Percentiles rank a stretch among this genome's conserved stretches.
Conservation (phyloP, 2,797 vertebrate species). For the Gallinago stenura region DNA sequence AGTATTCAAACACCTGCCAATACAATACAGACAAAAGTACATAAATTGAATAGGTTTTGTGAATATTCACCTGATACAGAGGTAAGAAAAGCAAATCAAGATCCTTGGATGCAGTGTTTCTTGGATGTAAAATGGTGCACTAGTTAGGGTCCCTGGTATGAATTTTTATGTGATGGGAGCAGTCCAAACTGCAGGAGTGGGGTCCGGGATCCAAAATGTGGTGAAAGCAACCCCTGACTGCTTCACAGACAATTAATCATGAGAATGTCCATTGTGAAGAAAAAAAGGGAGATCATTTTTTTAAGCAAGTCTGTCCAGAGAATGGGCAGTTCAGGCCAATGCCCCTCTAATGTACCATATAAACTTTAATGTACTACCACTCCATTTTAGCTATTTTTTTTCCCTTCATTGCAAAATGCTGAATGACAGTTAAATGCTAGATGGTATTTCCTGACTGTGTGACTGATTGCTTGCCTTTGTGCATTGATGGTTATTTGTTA, state of each 20-base stretch:
- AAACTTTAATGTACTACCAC: neutral
- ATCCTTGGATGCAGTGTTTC: neutral
- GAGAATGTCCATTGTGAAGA: neutral
- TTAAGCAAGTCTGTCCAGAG: neutral
- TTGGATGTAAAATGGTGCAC: neutral
- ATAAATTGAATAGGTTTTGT: neutral
- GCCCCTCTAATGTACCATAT: neutral
- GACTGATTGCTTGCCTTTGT: slow-evolving; percentile 11
- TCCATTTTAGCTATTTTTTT: neutral
- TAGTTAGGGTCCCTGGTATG: neutral
- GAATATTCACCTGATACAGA: neutral
- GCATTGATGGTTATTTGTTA: neutral
- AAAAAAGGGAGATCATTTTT: neutral
- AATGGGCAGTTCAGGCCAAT: neutral
- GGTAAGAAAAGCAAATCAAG: neutral
- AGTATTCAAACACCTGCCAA: neutral
- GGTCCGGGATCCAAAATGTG: neutral
- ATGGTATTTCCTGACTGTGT: neutral
- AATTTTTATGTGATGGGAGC: neutral
- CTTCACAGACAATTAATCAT: neutral
- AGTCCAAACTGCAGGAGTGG: neutral
- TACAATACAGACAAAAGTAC: neutral
- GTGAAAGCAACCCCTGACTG: neutral
- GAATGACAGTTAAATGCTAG: neutral
- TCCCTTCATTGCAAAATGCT: neutral